phyloP scores from a whole-genome alignment of 2,888 invertebrate species.

The Hirtodrosophila duncani region DNA sequence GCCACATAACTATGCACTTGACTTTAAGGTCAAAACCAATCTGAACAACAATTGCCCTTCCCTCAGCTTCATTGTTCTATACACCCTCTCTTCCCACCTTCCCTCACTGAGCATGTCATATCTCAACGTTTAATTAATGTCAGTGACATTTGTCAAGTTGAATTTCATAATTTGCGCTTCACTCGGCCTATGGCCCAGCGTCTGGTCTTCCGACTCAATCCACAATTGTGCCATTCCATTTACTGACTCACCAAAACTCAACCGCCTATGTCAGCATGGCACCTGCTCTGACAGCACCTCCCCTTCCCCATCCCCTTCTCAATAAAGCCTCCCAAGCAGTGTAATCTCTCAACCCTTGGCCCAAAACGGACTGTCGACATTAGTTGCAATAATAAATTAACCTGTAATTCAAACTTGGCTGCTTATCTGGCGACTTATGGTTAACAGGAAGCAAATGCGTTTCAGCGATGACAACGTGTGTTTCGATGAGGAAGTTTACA shows the following conservation, averaged over 20 bases:
- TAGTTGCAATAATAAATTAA: slow-evolving; percentile 71
- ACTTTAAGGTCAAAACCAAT: no score
- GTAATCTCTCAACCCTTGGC: not conserved
- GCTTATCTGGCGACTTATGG: slow-evolving; percentile 46
- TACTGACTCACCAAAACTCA: slow-evolving; percentile 21
- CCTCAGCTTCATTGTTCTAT: no score
- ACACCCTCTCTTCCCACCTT: not conserved
- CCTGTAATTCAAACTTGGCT: slow-evolving; percentile 53
- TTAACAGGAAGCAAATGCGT: slow-evolving; percentile 25
- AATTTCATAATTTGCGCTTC: slow-evolving; percentile 60
- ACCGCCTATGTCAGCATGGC: slow-evolving; percentile 41
- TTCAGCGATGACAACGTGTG: no score
- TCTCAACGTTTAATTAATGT: slow-evolving; percentile 63
- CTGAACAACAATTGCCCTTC: no score
- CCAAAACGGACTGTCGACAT: slow-evolving; percentile 45
- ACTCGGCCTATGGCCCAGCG: slow-evolving; percentile 7
- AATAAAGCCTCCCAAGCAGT: no score
- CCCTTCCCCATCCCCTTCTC: not conserved
- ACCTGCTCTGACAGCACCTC: slow-evolving; percentile 31
- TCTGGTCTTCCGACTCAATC: not conserved
- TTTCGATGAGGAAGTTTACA: no score
- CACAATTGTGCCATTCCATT: not conserved
- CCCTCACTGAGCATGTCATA: slow-evolving; percentile 23
- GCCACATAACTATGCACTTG: no score
- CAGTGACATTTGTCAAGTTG: slow-evolving; percentile 65